Percentiles rank a stretch among this genome's conserved stretches.
phyloP scores from a whole-genome alignment of 2,797 vertebrate species.

The Platyrinchus mystaceus region DNA sequence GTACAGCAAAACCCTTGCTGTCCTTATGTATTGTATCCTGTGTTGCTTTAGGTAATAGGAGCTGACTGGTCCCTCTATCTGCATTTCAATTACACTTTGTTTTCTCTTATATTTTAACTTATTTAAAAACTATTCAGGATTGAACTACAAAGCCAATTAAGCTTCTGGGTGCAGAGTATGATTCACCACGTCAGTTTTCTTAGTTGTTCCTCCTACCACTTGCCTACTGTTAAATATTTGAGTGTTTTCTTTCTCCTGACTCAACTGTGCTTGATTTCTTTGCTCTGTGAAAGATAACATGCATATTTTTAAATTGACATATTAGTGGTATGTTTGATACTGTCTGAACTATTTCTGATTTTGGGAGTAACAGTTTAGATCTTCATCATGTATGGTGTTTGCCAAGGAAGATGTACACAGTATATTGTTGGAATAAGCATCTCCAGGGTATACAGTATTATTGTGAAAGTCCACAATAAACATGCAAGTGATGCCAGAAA shows the following conservation, averaged over 20 bases:
- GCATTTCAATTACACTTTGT: background rate
- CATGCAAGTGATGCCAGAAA: background rate
- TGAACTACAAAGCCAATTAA: background rate
- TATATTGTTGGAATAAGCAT: background rate
- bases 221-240: background rate
- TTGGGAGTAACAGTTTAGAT: background rate
- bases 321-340: background rate
- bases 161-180: background rate
- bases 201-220: background rate
- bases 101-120: background rate
- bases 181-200: background rate
- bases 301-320: rapidly evolving
- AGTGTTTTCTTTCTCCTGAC: background rate
- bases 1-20: background rate
- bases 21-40: background rate
- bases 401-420: background rate
- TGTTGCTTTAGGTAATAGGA: background rate
- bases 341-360: background rate
- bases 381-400: background rate
- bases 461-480: background rate
- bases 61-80: background rate
- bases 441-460: background rate
- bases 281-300: background rate
- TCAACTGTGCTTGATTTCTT: background rate
- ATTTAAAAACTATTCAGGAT: background rate